Percentiles rank a stretch among this genome's conserved stretches.
These are phyloP conservation scores for Chaenodraco wilsoni DNA, from an alignment of 2,797 vertebrate genomes.

Conservation along the genomic window DNA sequence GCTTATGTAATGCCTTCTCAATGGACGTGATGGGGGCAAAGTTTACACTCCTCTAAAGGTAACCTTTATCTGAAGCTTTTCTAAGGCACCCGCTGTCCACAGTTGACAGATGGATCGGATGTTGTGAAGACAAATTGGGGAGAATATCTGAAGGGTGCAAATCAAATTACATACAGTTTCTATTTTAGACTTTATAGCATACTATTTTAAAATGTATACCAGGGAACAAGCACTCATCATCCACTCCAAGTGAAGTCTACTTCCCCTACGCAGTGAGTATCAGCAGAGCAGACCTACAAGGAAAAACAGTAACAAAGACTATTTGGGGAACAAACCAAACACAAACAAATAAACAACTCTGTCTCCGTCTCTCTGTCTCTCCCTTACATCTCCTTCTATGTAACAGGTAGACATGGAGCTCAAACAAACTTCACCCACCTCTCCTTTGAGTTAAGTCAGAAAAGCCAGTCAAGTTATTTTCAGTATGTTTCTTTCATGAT, in stretches of 20 bases:
- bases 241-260: conserved; percentile 26
- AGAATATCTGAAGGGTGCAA: not conserved
- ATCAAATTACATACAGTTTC: not conserved
- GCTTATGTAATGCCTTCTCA: not conserved
- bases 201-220: conserved; percentile 6
- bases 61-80: not conserved
- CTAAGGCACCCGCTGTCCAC: not conserved
- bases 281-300: conserved; percentile 36
- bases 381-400: conserved; percentile 11
- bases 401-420: conserved; percentile 34
- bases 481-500: conserved; percentile 38
- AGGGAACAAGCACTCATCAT: conserved; percentile 2
- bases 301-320: conserved; percentile 28
- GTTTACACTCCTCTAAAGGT: not conserved
- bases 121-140: not conserved
- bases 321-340: conserved; percentile 43
- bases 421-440: conserved; percentile 36
- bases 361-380: conserved; percentile 18
- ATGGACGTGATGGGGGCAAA: not conserved
- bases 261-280: not conserved
- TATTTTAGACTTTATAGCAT: conserved; percentile 2
- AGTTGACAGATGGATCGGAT: not conserved
- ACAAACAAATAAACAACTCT: conserved; percentile 35
- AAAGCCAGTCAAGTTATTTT: conserved; percentile 44
- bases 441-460: conserved; percentile 36